Base-by-base conservation (phyloP, 1,140 invertebrate genomes). In the Brachionus asplanchnoidis region DNA sequence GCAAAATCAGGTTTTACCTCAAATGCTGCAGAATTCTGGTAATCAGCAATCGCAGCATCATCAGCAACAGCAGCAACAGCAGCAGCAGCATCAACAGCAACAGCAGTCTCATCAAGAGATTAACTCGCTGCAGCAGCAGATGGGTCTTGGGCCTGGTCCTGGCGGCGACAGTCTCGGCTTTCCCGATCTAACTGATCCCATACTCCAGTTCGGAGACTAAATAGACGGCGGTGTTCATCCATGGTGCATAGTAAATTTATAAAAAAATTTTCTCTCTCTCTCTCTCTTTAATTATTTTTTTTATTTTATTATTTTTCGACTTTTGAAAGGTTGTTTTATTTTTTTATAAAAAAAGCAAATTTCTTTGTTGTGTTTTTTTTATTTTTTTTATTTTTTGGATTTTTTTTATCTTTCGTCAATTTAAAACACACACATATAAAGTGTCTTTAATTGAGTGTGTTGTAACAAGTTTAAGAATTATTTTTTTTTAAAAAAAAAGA, bases 131-230 rank as follows among this genome's bases (percentile, higher is more conserved):
- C 68, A 73, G n/a, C 68, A 73, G 5, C 68, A 73, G n/a, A 73
- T 73, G 68, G 68, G 68, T 4, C 73, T 77, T 0, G 44, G 44
- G 0, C 73, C 44, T 26, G 73, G 73, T 11, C 73, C 73, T 77
- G 73, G 73, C 17, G 73, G 42, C 3, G 73, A 77, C 50, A 77
- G 12, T 50, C 42, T 77, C 26, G 73, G 42, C 20, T 77, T 77
- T 77, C 73, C 73, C 40, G 73, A 77, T 77, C 32, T 77, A 77
- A 12, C 17, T n/a, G 73, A 77, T 50, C 73, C 40, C 42, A 50
- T 77, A 50, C 68, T 73, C 40, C 73, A 77, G 23, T 77, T 77
- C 20, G 44, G 44, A 20, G 73, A 77, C 46, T 77, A 77, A 68
- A 68, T 12, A 46, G 3, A 12, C 44, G 46, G 46, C 46, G 46